phyloP scores from a whole-genome alignment of 1,140 invertebrate genomes.

The Ditylenchus dipsaci region DNA sequence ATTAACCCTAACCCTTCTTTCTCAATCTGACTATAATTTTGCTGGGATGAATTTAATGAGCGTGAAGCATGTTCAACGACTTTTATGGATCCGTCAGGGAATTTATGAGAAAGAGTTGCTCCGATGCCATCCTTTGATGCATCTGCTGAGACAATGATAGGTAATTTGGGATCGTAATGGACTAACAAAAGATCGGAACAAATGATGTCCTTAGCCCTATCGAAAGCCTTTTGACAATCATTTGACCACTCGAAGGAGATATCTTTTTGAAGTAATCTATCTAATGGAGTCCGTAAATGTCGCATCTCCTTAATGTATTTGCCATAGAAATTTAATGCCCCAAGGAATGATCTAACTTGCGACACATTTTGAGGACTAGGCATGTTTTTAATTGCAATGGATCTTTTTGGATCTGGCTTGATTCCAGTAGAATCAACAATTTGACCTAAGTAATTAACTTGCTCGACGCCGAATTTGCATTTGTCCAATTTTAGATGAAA shows the following conservation, averaged over 20 bases:
- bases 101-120: slow-evolving; percentile 60
- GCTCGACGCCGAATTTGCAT: no score
- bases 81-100: slow-evolving; percentile 55
- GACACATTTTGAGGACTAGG: not conserved
- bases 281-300: slow-evolving; percentile 20
- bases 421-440: no score
- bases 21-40: slow-evolving; percentile 63
- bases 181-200: slow-evolving; percentile 42
- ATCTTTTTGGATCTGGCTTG: no score
- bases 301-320: slow-evolving; percentile 25
- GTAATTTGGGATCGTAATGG: slow-evolving; percentile 57
- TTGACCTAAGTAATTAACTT: no score
- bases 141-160: slow-evolving; percentile 60
- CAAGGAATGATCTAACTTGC: slow-evolving; percentile 38
- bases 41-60: slow-evolving; percentile 59
- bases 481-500: no score
- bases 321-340: slow-evolving; percentile 44
- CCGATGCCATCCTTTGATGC: slow-evolving; percentile 61
- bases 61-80: slow-evolving; percentile 60
- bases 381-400: no score
- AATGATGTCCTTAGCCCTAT: slow-evolving; percentile 48
- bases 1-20: slow-evolving; percentile 58
- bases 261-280: slow-evolving; percentile 32
- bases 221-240: slow-evolving; percentile 30
- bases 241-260: slow-evolving; percentile 8